Base-by-base conservation (phyloP, 2,113 vertebrate genomes). In the Equus quagga region DNA sequence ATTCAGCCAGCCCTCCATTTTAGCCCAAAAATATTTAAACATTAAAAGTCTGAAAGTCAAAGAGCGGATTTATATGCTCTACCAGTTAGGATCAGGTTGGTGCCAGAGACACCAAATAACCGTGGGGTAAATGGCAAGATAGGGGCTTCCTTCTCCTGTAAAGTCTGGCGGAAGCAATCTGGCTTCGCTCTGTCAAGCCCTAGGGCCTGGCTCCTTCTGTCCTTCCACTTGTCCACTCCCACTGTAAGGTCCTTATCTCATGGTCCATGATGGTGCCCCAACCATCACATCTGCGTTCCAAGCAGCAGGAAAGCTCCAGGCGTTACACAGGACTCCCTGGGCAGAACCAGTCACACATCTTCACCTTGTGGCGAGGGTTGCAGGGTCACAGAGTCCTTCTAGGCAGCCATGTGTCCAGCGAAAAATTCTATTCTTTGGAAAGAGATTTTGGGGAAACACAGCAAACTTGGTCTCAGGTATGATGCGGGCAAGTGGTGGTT, bases 101-200 rank as follows among this genome's bases (percentile, higher is more conserved):
- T 54, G 0, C 28, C 60, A 28, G 64, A 78, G 23, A n/a, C 5
- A 3, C 49, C 80, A 60, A 41, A 19, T 84, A 49, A 33, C 15
- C 5, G n/a, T 5, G n/a, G 12, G 2, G 24, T 69, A 44, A n/a
- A 49, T 9, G 31, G 8, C 0, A 1, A 13, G 21, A 26, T 7
- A 44, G 11, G 24, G 46, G 17, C 8, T 13, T 73, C 17, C 46
- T 19, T 44, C 36, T 31, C 46, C 62, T 13, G 1, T 7, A 23
- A 62, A 23, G 62, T 36, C 23, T 26, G 24, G 36, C 33, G 28
- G 65, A 19, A 41, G 36, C 3, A 18, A 14, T 21, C 28, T 19
- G 26, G 51, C 60, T 44, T 13, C 11, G 18, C 8, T 54, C 31
- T 23, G 14, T 64, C 28, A 46, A 8, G 14, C 18, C 56, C 33